Conservation (phyloP, 2,888 invertebrate species). For the Drosophila tanythrix region DNA sequence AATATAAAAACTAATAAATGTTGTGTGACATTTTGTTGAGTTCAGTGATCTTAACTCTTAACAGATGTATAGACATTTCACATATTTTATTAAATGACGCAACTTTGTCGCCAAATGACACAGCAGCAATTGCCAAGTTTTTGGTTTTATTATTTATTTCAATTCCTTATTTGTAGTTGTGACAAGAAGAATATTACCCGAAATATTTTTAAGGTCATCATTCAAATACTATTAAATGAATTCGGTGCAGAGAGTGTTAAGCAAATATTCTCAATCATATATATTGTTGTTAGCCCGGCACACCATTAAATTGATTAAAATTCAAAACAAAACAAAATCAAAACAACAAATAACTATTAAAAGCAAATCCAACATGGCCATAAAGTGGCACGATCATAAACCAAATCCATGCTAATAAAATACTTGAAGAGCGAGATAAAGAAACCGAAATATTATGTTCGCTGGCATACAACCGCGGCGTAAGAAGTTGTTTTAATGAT, state of each 20-base stretch:
- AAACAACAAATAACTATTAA: conserved; percentile 25
- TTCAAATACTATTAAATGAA: background rate
- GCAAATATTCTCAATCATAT: too few relatives aligned
- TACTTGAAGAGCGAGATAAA: conserved; percentile 9
- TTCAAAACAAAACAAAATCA: conserved; percentile 3
- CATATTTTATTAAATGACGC: too few relatives aligned
- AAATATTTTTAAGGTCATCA: background rate
- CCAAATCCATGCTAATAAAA: conserved; percentile 69
- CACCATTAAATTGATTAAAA: conserved; percentile 64
- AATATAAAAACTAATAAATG: background rate
- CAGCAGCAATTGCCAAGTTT: background rate
- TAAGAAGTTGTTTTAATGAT: conserved; percentile 49
- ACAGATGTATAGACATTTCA: background rate
- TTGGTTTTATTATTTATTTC: background rate
- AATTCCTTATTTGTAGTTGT: background rate
- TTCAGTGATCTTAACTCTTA: background rate
- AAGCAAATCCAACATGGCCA: conserved; percentile 43
- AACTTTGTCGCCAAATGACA: too few relatives aligned
- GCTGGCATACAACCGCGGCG: conserved; percentile 26
- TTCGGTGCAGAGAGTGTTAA: background rate
- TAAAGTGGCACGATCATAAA: conserved; percentile 51
- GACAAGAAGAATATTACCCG: background rate
- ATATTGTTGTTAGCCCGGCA: conserved; percentile 30
- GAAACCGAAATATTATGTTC: conserved; percentile 19
- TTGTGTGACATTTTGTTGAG: background rate